A percentile compares a stretch with the other conserved stretches of the same genome.
These are phyloP conservation scores for Lapara coniferarum DNA, from an alignment of 2,888 invertebrate species.

Conservation along the genomic window DNA sequence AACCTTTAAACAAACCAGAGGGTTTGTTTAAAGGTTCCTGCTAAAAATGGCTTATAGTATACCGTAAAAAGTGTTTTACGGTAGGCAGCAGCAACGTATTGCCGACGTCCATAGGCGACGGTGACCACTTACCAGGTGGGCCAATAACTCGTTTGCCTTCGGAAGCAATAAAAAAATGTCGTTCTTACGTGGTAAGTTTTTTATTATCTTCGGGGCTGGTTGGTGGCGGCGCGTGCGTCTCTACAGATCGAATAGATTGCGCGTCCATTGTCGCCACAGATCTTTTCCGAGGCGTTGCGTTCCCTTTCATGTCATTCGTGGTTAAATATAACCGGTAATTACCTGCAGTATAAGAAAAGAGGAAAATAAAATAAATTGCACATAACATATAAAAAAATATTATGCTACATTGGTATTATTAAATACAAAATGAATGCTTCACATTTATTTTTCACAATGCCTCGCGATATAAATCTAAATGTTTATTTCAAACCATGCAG, in stretches of 20 bases:
- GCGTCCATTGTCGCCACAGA: conserved; percentile 75
- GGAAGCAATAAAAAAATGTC: not conserved
- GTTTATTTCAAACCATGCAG: too few relatives aligned
- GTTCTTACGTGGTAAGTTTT: conserved; percentile 70
- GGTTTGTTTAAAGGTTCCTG: not conserved
- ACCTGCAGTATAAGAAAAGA: conserved; percentile 44
- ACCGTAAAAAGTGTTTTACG: too few relatives aligned
- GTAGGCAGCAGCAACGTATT: too few relatives aligned
- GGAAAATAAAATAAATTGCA: not conserved
- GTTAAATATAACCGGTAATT: conserved; percentile 64
- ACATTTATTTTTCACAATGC: too few relatives aligned
- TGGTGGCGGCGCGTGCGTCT: conserved; percentile 76
- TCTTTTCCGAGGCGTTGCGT: conserved; percentile 67
- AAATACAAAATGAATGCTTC: too few relatives aligned
- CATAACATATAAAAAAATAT: not conserved
- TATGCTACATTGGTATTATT: too few relatives aligned
- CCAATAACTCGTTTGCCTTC: too few relatives aligned
- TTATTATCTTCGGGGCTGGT: conserved; percentile 75
- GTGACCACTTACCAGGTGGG: too few relatives aligned
- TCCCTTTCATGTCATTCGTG: conserved; percentile 60
- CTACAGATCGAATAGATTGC: conserved; percentile 73
- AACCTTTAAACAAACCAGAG: too few relatives aligned
- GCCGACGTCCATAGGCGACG: too few relatives aligned
- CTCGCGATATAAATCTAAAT: too few relatives aligned
- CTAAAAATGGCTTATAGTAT: not conserved